Percentiles rank a stretch among this genome's conserved stretches.
Evolutionary conservation across 2,113 vertebrate genomes (phyloP).

Genomic region (Plestiodon gilberti): DNA sequence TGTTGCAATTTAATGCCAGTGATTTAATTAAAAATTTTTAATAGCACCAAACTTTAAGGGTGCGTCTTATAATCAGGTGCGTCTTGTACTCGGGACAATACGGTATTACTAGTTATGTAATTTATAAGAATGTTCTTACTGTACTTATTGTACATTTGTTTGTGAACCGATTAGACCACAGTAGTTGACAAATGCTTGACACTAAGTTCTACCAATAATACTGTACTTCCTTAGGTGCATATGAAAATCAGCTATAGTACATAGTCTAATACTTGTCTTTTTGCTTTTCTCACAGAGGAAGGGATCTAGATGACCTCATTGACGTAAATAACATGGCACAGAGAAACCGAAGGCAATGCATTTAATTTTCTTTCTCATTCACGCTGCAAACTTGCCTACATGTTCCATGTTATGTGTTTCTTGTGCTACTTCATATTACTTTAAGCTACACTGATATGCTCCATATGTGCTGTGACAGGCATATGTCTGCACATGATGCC

Average conservation of each 20-base stretch:
- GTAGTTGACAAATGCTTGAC: neutral
- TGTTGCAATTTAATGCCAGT: too few species aligned
- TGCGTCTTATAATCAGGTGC: too few species aligned
- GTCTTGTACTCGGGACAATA: too few species aligned
- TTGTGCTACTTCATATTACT: neutral
- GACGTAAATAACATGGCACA: slow-evolving; percentile 45
- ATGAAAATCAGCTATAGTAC: too few species aligned
- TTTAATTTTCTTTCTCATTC: neutral
- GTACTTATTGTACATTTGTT: neutral
- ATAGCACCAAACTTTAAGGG: too few species aligned
- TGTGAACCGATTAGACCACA: neutral
- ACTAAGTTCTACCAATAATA: neutral
- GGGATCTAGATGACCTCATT: slow-evolving; percentile 38
- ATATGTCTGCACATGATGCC: neutral
- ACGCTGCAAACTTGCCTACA: neutral
- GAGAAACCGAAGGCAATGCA: slow-evolving; percentile 65
- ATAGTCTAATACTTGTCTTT: neutral
- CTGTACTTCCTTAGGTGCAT: neutral
- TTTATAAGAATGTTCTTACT: neutral
- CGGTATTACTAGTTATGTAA: neutral
- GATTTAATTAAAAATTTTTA: too few species aligned
- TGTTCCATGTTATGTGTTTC: too few species aligned
- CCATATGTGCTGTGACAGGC: too few species aligned
- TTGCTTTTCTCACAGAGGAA: slow-evolving; percentile 46
- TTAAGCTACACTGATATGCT: neutral